Evolutionary conservation across 1,140 invertebrate genomes (phyloP).

Genomic region (Sogatella furcifera): DNA sequence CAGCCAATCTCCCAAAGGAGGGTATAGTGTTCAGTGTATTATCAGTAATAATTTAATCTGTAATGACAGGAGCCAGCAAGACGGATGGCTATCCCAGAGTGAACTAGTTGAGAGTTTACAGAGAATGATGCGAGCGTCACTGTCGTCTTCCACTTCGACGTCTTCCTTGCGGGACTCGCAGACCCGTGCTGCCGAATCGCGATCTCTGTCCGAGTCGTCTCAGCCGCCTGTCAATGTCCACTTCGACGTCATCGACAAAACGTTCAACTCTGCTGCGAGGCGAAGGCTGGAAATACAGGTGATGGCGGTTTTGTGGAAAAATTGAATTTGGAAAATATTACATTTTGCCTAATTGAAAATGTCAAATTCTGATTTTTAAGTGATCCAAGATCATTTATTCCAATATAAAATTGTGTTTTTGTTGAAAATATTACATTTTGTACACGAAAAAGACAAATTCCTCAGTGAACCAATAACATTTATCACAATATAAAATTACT

Average conservation of each 20-base stretch:
- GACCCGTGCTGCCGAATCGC: neutral
- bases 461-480: no score
- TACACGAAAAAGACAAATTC: no score
- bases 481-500: no score
- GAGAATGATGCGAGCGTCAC: neutral
- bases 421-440: no score
- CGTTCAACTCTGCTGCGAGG: neutral
- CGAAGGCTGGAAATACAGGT: neutral
- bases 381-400: no score
- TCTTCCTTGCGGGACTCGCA: neutral
- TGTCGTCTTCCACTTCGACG: neutral
- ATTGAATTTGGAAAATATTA: no score
- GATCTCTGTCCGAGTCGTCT: neutral
- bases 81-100: neutral
- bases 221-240: neutral
- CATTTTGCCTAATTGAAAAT: no score
- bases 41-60: constrained; percentile 32
- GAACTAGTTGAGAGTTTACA: neutral
- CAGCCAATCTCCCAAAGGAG: no score
- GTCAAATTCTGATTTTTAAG: no score
- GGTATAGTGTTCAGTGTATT: constrained; percentile 47
- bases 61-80: neutral
- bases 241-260: neutral
- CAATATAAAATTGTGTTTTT: no score
- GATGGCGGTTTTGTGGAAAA: no score